A percentile compares a stretch with the other conserved stretches of the same genome.
These are phyloP conservation scores for Drosophila nigromelanica DNA, from an alignment of 1,140 invertebrate species.

Conservation along the genomic window DNA sequence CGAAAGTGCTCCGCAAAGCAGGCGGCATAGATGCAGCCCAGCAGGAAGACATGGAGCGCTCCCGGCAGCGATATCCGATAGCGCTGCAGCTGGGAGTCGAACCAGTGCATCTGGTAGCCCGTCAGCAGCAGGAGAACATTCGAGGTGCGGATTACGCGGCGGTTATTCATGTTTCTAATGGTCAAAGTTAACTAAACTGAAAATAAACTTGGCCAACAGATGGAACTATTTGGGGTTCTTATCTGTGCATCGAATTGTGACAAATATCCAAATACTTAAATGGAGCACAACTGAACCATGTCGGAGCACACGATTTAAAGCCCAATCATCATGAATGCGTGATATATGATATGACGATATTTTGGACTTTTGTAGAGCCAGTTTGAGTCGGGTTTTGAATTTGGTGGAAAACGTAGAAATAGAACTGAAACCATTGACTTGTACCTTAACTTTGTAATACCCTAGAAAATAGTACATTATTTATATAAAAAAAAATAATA, in stretches of 20 bases:
- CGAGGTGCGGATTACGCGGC: constrained; percentile 56
- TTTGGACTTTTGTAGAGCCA: not conserved
- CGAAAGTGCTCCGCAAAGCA: constrained; percentile 71
- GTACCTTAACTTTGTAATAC: too few species aligned
- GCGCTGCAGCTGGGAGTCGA: constrained; percentile 49
- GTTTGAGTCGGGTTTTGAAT: too few species aligned
- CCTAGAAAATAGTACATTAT: too few species aligned
- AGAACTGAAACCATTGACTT: too few species aligned
- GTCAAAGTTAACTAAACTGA: not conserved
- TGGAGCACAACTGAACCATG: constrained; percentile 33
- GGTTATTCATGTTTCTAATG: constrained; percentile 48
- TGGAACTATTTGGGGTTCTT: constrained; percentile 26
- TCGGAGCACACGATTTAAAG: not conserved
- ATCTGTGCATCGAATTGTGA: constrained; percentile 52
- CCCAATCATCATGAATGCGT: not conserved
- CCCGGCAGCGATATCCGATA: constrained; percentile 53
- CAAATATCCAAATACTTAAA: constrained; percentile 10
- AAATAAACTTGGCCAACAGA: constrained; percentile 6
- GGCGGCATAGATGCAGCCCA: constrained; percentile 51
- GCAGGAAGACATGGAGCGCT: constrained; percentile 43
- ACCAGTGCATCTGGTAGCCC: constrained; percentile 71
- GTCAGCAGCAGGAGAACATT: constrained; percentile 60
- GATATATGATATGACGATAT: not conserved
- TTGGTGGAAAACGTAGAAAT: too few species aligned
- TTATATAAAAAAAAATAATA: too few species aligned